Evolutionary conservation across 2,888 invertebrate species (phyloP), one percentile per base, ranked within the genome.

Genomic region (Incurvaria masculella): DNA sequence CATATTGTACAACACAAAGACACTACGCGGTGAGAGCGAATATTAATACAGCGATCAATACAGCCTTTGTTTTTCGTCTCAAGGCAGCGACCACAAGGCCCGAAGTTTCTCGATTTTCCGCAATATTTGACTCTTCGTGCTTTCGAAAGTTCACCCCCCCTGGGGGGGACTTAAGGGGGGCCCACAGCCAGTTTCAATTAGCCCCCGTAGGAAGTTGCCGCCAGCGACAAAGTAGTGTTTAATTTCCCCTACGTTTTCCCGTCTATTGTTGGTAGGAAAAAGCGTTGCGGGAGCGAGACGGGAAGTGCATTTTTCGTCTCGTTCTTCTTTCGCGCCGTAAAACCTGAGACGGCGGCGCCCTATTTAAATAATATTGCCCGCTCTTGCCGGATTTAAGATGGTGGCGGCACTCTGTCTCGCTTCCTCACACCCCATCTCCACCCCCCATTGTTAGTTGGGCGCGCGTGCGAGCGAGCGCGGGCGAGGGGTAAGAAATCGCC

Each of bases 211-310:
- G 42, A 21, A 40, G 44, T 48, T 42, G 42, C 44, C 73, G 33
- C 33, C 11, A 33, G 33, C 73, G 76, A 76, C 76, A 75, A 78
- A 78, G 76, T 76, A 76, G 75, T 76, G 74, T 76, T 78, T 75
- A 75, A 78, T 76, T 75, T 74, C 68, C 64, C 59, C 59, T 72
- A 73, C 74, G 74, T 75, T 75, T 78, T 75, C 73, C 65, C 33
- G 11, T 33, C 33, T n/a, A 33, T 33, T 33, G 33, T 33, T n/a
- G 33, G 33, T 8, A 8, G 33, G 33, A 33, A 33, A 33, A 33
- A 33, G 33, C 33, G 33, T 6, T 23, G 4, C 23, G 8, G 14
- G 33, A 33, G 33, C 33, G 33, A 33, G 33, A 33, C 11, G 33
- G 33, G 3, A n/a, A 33, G 14, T 33, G 6, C 14, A 33, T 33